Base-by-base conservation (phyloP, 2,113 vertebrate species). In the Zingel zingel region DNA sequence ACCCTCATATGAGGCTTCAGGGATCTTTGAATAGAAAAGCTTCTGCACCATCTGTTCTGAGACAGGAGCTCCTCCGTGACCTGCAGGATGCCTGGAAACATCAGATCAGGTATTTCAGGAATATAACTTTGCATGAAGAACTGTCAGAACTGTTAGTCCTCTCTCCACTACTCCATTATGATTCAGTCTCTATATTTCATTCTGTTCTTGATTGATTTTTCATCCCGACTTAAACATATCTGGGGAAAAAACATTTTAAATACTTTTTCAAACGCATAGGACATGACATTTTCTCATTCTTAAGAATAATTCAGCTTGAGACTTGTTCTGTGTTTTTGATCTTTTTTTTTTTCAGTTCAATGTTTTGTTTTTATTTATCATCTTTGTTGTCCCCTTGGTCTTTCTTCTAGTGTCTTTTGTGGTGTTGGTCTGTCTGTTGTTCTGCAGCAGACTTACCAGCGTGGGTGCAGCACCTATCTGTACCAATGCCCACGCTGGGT, bases 381-480 rank as follows among this genome's bases (percentile, higher is more conserved):
- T 72, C 3, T 75, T 16, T 67, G 12, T 4, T 48, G 30, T 76
- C 14, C 1, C 12, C 14, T 33, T 23, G 30, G 3, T 70, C 57
- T 67, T 15, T 64, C 12, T 56, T 14, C 61, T 27, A 85, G 84
- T 48, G 21, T 88, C 47, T 27, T 45, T 21, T 3, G 65, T 86
- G 70, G 23, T 72, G 77, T 6, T 76, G 63, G 64, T 89, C 23
- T 64, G 58, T 56, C 43, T 88, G 63, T 71, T 95, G 33, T 6
- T 89, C 12, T 77, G 86, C 50, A 71, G 66, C 10, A 51, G 57
- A 7, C 86, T 84, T n/a, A 51, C 43, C 43, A 13, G 12, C 0
- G 77, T 89, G 9, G 61, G 39, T 2, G 75, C 90, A 1, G 90
- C 86, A 12, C 90, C 95, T 19, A n/a, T 91, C 68, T 95, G 95